Conservation (phyloP, 92 coral and sea anemone species). For the Parazoanthus atlanticus region DNA sequence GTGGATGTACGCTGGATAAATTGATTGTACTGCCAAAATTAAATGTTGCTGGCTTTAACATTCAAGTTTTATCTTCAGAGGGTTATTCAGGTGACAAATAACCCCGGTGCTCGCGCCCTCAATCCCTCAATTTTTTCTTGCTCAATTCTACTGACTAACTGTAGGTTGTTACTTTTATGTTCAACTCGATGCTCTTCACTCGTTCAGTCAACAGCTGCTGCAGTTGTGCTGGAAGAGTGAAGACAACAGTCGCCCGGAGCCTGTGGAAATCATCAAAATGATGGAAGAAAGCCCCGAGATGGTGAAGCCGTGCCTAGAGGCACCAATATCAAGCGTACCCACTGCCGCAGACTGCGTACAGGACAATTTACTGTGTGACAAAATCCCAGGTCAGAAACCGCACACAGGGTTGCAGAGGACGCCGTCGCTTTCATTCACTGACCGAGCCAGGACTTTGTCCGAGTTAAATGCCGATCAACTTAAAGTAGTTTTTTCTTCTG, state of each 20-base stretch:
- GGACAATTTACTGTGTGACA: background rate
- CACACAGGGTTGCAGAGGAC: background rate
- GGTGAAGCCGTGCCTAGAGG: conserved; percentile 18
- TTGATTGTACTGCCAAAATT: too few relatives aligned
- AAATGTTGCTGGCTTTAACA: too few relatives aligned
- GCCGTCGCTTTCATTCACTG: conserved; percentile 1
- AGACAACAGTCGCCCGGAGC: conserved; percentile 23
- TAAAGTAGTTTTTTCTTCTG: background rate
- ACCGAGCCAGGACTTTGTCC: conserved; percentile 22
- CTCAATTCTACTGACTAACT: too few relatives aligned
- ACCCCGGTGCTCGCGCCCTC: too few relatives aligned
- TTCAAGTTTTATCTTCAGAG: too few relatives aligned
- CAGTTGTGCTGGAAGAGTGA: conserved; percentile 19
- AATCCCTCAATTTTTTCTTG: background rate
- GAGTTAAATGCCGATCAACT: conserved; percentile 2
- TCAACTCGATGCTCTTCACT: background rate
- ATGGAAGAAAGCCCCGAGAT: conserved; percentile 23
- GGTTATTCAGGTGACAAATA: too few relatives aligned
- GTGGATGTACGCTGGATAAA: too few relatives aligned
- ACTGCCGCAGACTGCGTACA: conserved; percentile 28
- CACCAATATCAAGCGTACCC: conserved; percentile 28
- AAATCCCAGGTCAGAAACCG: background rate
- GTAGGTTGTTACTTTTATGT: background rate
- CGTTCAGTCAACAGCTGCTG: conserved; percentile 35
- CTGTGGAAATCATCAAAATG: background rate